A percentile compares a stretch with the other conserved stretches of the same genome.
Conservation (phyloP, 2,113 vertebrate genomes). For the Microcebus ravelobensis region DNA sequence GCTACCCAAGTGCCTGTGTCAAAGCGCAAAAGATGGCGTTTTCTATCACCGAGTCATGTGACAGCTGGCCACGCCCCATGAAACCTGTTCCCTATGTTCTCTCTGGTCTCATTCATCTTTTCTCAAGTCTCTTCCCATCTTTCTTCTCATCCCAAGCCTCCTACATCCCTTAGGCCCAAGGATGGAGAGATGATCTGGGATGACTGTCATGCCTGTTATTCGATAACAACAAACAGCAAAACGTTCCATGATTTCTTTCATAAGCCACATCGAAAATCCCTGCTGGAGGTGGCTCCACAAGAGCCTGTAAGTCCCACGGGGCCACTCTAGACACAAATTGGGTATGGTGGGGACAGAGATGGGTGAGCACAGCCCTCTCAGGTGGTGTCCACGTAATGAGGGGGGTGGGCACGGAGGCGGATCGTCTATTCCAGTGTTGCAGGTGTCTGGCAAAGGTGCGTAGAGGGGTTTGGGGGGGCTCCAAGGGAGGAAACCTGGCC, state of each 20-base stretch:
- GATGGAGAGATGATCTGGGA: neutral
- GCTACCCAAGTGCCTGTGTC: neutral
- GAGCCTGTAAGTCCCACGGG: neutral
- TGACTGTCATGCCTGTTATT: neutral
- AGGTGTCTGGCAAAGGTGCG: neutral
- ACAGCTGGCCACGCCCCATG: neutral
- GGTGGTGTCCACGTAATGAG: neutral
- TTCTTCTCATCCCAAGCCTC: neutral
- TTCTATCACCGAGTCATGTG: accelerated
- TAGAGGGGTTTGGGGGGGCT: neutral
- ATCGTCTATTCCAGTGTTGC: neutral
- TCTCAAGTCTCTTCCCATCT: neutral
- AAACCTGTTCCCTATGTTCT: accelerated
- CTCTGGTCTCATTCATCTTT: neutral
- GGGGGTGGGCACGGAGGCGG: neutral
- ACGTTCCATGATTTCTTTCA: neutral
- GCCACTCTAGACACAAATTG: neutral
- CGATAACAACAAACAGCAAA: neutral
- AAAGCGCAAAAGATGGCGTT: neutral
- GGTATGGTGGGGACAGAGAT: neutral
- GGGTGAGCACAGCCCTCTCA: neutral
- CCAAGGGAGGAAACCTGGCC: neutral
- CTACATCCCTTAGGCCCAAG: neutral
- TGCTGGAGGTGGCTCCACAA: neutral
- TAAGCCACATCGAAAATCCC: neutral